Evolutionary conservation across 1,140 invertebrate species (phyloP).

Genomic region (Sitobion miscanthi): DNA sequence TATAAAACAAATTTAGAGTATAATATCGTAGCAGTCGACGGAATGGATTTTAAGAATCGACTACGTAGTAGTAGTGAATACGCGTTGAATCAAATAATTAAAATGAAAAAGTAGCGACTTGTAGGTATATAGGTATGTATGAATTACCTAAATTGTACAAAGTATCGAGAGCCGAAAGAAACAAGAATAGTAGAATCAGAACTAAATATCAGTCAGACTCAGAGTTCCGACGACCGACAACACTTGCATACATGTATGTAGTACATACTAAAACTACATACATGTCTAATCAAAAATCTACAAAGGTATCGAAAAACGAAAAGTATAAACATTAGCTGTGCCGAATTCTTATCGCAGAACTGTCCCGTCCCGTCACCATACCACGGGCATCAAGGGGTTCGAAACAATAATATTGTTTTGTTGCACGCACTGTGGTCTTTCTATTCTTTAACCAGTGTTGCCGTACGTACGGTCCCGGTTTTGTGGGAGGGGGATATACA

Average conservation of each 20-base stretch:
- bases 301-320: slow-evolving; percentile 2
- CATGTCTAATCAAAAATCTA: slow-evolving; percentile 47
- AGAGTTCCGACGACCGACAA: neutral
- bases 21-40: neutral
- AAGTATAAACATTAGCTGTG: slow-evolving; percentile 32
- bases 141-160: neutral
- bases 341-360: too few relatives aligned
- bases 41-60: neutral
- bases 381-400: too few relatives aligned
- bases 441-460: neutral
- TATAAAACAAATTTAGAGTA: neutral
- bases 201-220: neutral
- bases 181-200: neutral
- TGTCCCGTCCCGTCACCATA: too few relatives aligned
- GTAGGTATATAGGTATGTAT: neutral
- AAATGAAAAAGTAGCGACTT: neutral
- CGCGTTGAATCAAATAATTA: neutral
- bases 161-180: neutral
- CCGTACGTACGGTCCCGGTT: too few relatives aligned
- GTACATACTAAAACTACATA: neutral
- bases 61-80: neutral
- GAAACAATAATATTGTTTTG: neutral
- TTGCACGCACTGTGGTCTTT: slow-evolving; percentile 8
- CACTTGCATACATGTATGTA: neutral
- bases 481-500: too few relatives aligned